Conservation (phyloP, 2,113 vertebrate genomes). For the Mormyrus iriodes region DNA sequence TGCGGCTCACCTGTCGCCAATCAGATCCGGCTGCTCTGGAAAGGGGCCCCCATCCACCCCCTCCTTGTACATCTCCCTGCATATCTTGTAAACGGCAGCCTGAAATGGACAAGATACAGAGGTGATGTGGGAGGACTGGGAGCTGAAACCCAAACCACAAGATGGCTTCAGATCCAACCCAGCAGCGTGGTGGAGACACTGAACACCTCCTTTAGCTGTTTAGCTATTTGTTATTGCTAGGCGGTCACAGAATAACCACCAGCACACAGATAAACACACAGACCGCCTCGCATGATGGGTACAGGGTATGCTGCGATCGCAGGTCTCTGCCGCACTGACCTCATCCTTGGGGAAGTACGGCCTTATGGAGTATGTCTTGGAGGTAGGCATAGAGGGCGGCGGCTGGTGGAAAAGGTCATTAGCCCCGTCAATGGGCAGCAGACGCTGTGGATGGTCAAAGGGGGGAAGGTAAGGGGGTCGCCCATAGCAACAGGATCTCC, state of each 20-base stretch:
- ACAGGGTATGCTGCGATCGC: not conserved
- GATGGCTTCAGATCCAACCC: not conserved
- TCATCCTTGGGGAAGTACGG: slow-evolving; percentile 84
- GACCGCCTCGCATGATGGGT: not conserved
- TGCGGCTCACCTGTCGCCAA: slow-evolving; percentile 76
- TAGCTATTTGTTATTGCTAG: not conserved
- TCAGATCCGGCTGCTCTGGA: slow-evolving; percentile 69
- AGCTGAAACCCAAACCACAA: not conserved
- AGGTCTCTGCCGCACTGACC: slow-evolving; percentile 56
- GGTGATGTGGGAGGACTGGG: not conserved
- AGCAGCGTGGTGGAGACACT: not conserved
- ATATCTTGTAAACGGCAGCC: slow-evolving; percentile 82
- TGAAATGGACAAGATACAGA: slow-evolving; percentile 41
- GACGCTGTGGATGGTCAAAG: slow-evolving; percentile 67
- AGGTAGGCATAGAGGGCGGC: slow-evolving; percentile 73
- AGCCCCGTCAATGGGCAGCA: slow-evolving; percentile 92
- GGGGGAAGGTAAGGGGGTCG: slow-evolving; percentile 44
- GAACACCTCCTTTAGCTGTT: not conserved
- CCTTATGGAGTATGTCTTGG: slow-evolving; percentile 82
- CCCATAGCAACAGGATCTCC: not conserved
- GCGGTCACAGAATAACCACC: not conserved
- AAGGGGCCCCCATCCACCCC: slow-evolving; percentile 59
- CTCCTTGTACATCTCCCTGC: slow-evolving; percentile 78
- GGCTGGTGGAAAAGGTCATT: slow-evolving; percentile 90
- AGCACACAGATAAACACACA: not conserved